These are phyloP conservation scores for Pherbina coryleti DNA, from an alignment of 2,888 invertebrate species.

Conservation along the genomic window DNA sequence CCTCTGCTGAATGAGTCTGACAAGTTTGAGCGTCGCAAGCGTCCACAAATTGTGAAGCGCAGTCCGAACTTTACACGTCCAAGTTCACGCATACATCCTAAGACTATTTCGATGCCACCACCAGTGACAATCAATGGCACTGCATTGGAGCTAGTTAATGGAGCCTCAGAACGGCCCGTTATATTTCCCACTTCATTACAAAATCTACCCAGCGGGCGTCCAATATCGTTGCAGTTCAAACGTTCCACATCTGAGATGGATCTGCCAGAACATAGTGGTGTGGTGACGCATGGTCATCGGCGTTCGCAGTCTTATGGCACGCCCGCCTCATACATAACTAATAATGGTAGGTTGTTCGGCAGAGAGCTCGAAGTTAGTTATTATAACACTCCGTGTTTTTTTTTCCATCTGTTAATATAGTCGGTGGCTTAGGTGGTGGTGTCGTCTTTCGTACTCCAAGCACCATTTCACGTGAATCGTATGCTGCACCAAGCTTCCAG, in stretches of 20 bases:
- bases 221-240: slow-evolving; percentile 62
- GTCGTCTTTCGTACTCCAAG: slow-evolving; percentile 59
- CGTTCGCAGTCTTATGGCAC: slow-evolving; percentile 67
- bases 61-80: slow-evolving; percentile 63
- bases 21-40: slow-evolving; percentile 59
- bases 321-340: slow-evolving; percentile 57
- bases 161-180: slow-evolving; percentile 34
- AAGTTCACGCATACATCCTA: slow-evolving; percentile 55
- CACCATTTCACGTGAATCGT: slow-evolving; percentile 63
- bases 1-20: slow-evolving; percentile 58
- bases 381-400: not conserved
- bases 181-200: slow-evolving; percentile 50
- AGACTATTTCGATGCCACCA: slow-evolving; percentile 32
- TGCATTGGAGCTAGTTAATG: slow-evolving; percentile 39
- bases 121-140: slow-evolving; percentile 12
- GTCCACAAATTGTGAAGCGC: slow-evolving; percentile 63
- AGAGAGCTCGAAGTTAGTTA: not conserved
- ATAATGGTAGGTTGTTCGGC: not conserved
- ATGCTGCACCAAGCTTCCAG: slow-evolving; percentile 66
- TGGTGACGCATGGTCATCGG: slow-evolving; percentile 53
- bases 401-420: slow-evolving; percentile 21
- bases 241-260: slow-evolving; percentile 67
- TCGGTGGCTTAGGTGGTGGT: slow-evolving; percentile 19
- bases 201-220: slow-evolving; percentile 50
- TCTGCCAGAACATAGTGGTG: slow-evolving; percentile 52